These are phyloP conservation scores for Pararge aegeria DNA, from an alignment of 1,140 invertebrate species.

Conservation along the genomic window DNA sequence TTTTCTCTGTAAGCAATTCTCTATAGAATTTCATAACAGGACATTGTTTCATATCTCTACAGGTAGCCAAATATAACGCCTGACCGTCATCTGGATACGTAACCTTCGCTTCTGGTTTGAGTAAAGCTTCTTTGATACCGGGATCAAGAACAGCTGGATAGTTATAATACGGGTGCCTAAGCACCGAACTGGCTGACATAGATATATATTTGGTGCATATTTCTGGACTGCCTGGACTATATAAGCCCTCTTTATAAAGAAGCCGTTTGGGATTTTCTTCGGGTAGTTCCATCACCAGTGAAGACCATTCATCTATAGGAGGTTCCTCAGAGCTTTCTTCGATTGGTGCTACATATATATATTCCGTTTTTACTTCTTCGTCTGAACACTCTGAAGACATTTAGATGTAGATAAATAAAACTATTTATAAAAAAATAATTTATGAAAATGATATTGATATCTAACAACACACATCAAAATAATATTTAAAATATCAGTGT, in stretches of 20 bases:
- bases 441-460: neutral
- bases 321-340: constrained; percentile 47
- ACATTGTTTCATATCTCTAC: constrained; percentile 64
- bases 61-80: constrained; percentile 63
- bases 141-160: constrained; percentile 75
- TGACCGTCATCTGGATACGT: constrained; percentile 65
- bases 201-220: constrained; percentile 56
- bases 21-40: constrained; percentile 61
- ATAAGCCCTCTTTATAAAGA: constrained; percentile 40
- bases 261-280: constrained; percentile 43
- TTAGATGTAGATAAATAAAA: constrained; percentile 11
- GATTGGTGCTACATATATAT: constrained; percentile 29
- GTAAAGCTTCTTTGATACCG: constrained; percentile 68
- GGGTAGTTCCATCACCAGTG: constrained; percentile 36
- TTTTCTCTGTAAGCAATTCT: constrained; percentile 50
- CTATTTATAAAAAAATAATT: neutral
- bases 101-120: constrained; percentile 51
- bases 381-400: constrained; percentile 38
- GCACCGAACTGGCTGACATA: constrained; percentile 69
- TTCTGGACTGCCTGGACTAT: constrained; percentile 53
- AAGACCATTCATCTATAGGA: constrained; percentile 60
- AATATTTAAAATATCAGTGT: too few species aligned
- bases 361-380: constrained; percentile 21
- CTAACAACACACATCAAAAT: neutral
- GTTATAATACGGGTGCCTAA: constrained; percentile 69